These are phyloP conservation scores for Branchellion lobata DNA, from an alignment of 2,888 invertebrate species.

Conservation along the genomic window DNA sequence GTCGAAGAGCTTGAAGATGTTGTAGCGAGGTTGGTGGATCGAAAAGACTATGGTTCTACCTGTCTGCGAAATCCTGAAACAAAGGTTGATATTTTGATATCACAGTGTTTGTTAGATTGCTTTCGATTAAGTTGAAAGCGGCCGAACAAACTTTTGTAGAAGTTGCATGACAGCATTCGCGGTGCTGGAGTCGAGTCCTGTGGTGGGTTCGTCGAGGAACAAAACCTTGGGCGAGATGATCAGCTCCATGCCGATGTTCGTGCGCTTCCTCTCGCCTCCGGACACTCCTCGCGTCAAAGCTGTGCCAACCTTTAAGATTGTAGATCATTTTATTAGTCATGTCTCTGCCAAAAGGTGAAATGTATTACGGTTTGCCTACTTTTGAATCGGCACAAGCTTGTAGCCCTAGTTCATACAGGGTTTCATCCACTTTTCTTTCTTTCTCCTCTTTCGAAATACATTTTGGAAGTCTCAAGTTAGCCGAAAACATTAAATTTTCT, in stretches of 20 bases:
- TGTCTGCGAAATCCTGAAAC: conserved; percentile 52
- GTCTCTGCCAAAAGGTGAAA: conserved; percentile 54
- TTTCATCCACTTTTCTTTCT: conserved; percentile 55
- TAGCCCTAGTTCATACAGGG: conserved; percentile 60
- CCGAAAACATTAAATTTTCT: conserved; percentile 61
- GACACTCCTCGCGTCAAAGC: conserved; percentile 62
- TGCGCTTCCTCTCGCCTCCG: conserved; percentile 62
- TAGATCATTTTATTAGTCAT: no score
- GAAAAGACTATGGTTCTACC: conserved; percentile 61
- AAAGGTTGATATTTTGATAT: no score
- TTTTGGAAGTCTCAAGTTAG: conserved; percentile 58
- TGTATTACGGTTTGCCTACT: no score
- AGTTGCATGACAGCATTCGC: conserved; percentile 60
- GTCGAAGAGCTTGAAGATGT: conserved; percentile 61
- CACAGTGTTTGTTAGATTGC: no score
- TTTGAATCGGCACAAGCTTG: conserved; percentile 58
- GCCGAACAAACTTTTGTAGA: conserved; percentile 55
- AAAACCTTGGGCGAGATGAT: conserved; percentile 60
- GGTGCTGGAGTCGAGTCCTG: conserved; percentile 62
- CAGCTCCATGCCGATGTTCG: conserved; percentile 62
- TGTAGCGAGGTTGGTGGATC: conserved; percentile 62
- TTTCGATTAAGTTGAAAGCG: no score
- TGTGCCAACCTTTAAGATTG: conserved; percentile 57
- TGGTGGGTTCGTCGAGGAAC: conserved; percentile 63
- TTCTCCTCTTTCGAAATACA: conserved; percentile 53